A percentile compares a stretch with the other conserved stretches of the same genome.
These are phyloP conservation scores for Bambusicola thoracicus DNA, from an alignment of 2,113 vertebrate species.

Conservation along the genomic window DNA sequence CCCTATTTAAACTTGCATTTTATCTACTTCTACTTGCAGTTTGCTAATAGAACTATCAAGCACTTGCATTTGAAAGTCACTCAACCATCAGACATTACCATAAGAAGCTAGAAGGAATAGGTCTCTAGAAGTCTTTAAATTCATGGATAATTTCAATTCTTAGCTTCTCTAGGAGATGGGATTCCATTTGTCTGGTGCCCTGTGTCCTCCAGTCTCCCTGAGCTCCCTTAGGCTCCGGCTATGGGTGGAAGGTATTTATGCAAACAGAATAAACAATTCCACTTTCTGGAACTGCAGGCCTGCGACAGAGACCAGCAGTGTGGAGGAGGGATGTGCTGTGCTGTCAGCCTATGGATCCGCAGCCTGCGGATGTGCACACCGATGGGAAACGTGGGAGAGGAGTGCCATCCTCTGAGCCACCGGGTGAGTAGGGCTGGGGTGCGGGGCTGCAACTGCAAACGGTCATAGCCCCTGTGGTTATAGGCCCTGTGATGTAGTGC, in stretches of 20 bases:
- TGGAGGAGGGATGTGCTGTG: conserved; percentile 91
- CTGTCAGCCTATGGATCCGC: conserved; percentile 93
- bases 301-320: conserved; percentile 92
- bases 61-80: background rate
- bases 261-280: too few species aligned
- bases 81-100: background rate
- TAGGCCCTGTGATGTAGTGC: background rate
- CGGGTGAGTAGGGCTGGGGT: conserved; percentile 80
- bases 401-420: conserved; percentile 92
- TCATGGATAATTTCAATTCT: background rate
- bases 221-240: rapidly evolving
- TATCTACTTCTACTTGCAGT: conserved; percentile 18
- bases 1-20: conserved; percentile 19
- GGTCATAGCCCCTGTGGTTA: background rate
- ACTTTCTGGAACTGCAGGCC: conserved; percentile 73
- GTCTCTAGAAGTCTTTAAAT: background rate
- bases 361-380: conserved; percentile 91
- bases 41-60: background rate
- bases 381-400: conserved; percentile 87
- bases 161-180: background rate
- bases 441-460: background rate
- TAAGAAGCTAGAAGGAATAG: background rate
- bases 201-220: background rate
- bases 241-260: background rate
- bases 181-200: background rate